These are phyloP conservation scores for Neosalanx taihuensis DNA, from an alignment of 2,797 vertebrate genomes.

Conservation along the genomic window DNA sequence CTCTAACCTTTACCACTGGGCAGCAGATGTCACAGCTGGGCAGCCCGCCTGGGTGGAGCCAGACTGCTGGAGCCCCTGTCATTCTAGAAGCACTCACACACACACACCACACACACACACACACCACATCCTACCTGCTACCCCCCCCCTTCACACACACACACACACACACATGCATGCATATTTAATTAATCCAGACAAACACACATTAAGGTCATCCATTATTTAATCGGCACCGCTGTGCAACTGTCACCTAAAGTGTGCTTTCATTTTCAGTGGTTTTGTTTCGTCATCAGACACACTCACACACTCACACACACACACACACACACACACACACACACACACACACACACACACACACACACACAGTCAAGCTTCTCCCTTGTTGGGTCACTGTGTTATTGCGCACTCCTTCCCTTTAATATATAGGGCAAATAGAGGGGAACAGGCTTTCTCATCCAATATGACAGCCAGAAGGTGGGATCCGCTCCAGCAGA, in stretches of 20 bases:
- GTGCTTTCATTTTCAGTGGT: constrained; percentile 64
- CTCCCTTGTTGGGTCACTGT: constrained; percentile 23
- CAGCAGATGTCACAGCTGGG: constrained; percentile 58
- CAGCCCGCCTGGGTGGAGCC: constrained; percentile 26
- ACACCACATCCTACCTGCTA: constrained; percentile 19
- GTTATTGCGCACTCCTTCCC: constrained; percentile 39
- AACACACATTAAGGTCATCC: constrained; percentile 69
- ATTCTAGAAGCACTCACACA: background rate
- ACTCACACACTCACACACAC: constrained; percentile 13
- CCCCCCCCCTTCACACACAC: constrained; percentile 7
- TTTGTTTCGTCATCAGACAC: constrained; percentile 42
- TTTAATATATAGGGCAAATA: constrained; percentile 46
- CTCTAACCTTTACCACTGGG: constrained; percentile 48
- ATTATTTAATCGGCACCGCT: constrained; percentile 73
- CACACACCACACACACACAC: constrained; percentile 1
- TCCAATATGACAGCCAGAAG: constrained; percentile 32
- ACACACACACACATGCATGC: background rate
- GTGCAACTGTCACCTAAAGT: constrained; percentile 66
- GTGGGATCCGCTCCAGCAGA: background rate
- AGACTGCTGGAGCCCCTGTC: background rate
- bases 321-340: constrained; percentile 25
- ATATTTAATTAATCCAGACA: constrained; percentile 48
- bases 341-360: constrained; percentile 5
- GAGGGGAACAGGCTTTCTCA: constrained; percentile 31
- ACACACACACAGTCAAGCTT: constrained; percentile 22